Evolutionary conservation across 2,797 vertebrate genomes (phyloP), one percentile per base, ranked within the genome.

Genomic region (Fistularia tabacaria): DNA sequence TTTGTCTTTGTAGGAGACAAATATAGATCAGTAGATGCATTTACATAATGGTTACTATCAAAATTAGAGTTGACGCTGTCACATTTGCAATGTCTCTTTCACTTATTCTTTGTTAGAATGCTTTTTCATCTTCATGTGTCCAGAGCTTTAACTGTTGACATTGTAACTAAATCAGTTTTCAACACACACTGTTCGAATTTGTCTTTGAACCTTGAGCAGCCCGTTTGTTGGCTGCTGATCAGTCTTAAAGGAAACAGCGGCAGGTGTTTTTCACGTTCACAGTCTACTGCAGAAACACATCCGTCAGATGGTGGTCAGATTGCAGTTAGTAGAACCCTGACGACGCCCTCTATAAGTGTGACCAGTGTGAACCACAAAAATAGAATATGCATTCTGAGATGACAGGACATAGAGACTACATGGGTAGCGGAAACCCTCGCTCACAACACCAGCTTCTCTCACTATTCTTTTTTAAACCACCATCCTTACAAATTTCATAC

Each of bases 381-480:
- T 6, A 54, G 62, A 64, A 75, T 64, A 59, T 56, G 54, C 66
- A 67, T 57, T 60, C 59, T 36, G 59, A 63, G 65, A 57, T 74
- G 74, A 74, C 63, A 65, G 71, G 79, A 71, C 50, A 66, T 62
- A n/a, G 65, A 66, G 54, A 37, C 62, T 67, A 71, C 46, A 69
- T 69, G 74, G 70, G 62, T 56, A 65, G 62, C 79, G 85, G 85
- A 87, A 88, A 86, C 78, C 81, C 83, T 83, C 83, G 73, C 66
- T 3, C n/a, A 6, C 43, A 13, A 12, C 7, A 68, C 56, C 38
- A 48, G 57, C 71, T 69, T 74, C 49, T 70, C 64, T 1, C 72
- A 66, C 75, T 62, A 74, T 80, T 76, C 75, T 14, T 77, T 85
- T 86, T 89, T 85, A 86, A 85, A 87, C 85, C 88, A 87, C 55